Base-by-base conservation (phyloP, 2,797 vertebrate species). In the Astyanax mexicanus region DNA sequence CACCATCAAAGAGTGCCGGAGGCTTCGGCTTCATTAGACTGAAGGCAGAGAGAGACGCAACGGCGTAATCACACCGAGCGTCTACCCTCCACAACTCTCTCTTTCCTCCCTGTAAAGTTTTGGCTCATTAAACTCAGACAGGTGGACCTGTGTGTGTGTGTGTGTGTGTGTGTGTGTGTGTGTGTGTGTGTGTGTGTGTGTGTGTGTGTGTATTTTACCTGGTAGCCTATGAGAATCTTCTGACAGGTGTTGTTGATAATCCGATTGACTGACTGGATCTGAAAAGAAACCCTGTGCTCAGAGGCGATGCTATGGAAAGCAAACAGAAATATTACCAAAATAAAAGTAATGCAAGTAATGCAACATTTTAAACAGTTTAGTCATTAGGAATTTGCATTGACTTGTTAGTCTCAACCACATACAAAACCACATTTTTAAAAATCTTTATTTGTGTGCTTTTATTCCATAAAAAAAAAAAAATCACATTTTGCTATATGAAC, bases 41-140 rank as follows among this genome's bases (percentile, higher is more conserved):
- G 21, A 49, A 73, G 73, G 71, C 61, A 75, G 72, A 75, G 72
- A 75, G 61, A 60, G 69, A 58, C 23, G 40, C 44, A 62, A 57
- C 9, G 58, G 69, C 57, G 13, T 75, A 61, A 78, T 79, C 65
- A 51, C 3, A 13, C 60, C 57, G 21, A 19, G 38, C 61, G 74
- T 72, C 37, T 52, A 27, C 42, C 0, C 27, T 55, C 3, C 58
- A 21, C 21, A 37, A 47, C 17, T 35, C 38, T 8, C n/a, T 67
- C 52, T 47, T 38, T 29, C 12, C 15, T 38, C 9, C 11, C 21
- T 60, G 65, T 60, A 13, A 51, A 25, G 10, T 74, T 58, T 19
- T 37, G 10, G 45, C 29, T 68, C 54, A 19, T 75, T 65, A 45
- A 6, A 23, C 32, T 35, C 6, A 1, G 3, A 9, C 17, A 7